Evolutionary conservation across 1,140 invertebrate genomes (phyloP).

Genomic region (Drosophila pseudoobscura): DNA sequence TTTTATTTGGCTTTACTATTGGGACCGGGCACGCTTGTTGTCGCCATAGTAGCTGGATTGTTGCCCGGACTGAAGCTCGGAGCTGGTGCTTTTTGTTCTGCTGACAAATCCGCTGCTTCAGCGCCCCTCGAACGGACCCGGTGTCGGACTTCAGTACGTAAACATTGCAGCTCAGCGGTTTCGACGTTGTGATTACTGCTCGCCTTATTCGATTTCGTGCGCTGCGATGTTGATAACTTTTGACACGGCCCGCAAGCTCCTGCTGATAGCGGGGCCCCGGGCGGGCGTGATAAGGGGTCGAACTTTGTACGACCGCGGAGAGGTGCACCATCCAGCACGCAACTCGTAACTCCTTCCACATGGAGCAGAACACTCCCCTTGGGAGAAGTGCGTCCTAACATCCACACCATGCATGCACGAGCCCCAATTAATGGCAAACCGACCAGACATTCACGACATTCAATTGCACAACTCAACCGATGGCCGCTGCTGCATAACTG

Average conservation of each 20-base stretch:
- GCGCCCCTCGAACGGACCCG: slow-evolving; percentile 6
- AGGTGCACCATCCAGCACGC: too few species aligned
- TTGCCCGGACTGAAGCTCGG: slow-evolving; percentile 22
- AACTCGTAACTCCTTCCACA: too few species aligned
- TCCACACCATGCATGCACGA: background rate
- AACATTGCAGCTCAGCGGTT: slow-evolving; percentile 34
- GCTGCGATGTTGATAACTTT: slow-evolving; percentile 47
- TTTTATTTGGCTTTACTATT: slow-evolving; percentile 53
- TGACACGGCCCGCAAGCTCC: slow-evolving; percentile 45
- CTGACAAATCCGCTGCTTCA: slow-evolving; percentile 12
- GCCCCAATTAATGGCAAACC: background rate
- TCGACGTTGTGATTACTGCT: slow-evolving; percentile 6
- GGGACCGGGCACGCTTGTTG: slow-evolving; percentile 76
- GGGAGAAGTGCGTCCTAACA: too few species aligned
- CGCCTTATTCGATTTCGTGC: slow-evolving; percentile 36
- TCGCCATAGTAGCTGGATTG: slow-evolving; percentile 56
- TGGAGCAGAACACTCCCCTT: background rate
- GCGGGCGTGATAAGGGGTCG: slow-evolving; percentile 44
- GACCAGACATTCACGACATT: background rate
- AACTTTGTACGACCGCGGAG: background rate
- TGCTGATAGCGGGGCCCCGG: slow-evolving; percentile 32
- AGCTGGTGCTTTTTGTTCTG: too few species aligned
- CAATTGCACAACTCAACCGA: slow-evolving; percentile 13
- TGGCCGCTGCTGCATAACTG: slow-evolving; percentile 10
- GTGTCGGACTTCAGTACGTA: background rate